Evolutionary conservation across 1,140 invertebrate species (phyloP).

Genomic region (Megalopta genalis): DNA sequence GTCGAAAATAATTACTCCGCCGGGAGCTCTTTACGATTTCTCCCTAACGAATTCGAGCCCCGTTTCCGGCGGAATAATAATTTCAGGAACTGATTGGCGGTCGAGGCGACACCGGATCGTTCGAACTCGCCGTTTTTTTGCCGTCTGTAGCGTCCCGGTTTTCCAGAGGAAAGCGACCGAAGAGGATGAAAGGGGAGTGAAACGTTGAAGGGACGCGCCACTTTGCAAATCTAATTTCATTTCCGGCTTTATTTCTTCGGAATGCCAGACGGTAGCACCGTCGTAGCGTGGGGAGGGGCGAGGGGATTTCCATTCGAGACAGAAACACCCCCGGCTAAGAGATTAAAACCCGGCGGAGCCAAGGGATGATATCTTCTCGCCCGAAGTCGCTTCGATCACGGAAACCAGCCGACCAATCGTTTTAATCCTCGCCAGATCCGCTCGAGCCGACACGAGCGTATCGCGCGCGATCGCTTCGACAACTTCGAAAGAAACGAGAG

Average conservation of each 20-base stretch:
- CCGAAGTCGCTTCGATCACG: conserved; percentile 19
- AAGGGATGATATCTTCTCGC: not conserved
- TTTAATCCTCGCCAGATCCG: too few relatives aligned
- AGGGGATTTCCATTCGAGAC: conserved; percentile 39
- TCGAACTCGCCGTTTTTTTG: conserved; percentile 1
- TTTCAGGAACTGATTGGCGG: not conserved
- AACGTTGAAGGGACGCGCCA: not conserved
- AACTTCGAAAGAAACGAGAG: too few relatives aligned
- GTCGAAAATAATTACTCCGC: conserved; percentile 14
- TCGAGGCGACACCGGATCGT: not conserved
- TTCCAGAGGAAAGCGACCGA: too few relatives aligned
- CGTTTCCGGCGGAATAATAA: not conserved
- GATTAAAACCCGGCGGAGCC: conserved; percentile 24
- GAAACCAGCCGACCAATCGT: not conserved
- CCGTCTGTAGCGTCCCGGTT: too few relatives aligned
- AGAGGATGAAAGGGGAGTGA: too few relatives aligned
- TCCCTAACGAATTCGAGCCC: not conserved
- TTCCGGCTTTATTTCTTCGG: conserved; percentile 36
- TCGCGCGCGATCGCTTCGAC: too few relatives aligned
- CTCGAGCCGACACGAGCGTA: too few relatives aligned
- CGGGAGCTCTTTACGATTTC: not conserved
- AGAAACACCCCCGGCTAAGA: conserved; percentile 25
- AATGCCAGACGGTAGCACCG: conserved; percentile 7
- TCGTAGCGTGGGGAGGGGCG: conserved; percentile 1
- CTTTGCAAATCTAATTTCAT: conserved; percentile 53